Percentiles rank a stretch among this genome's conserved stretches.
phyloP scores from a whole-genome alignment of 2,888 invertebrate species.

The Thymelicus sylvestris region DNA sequence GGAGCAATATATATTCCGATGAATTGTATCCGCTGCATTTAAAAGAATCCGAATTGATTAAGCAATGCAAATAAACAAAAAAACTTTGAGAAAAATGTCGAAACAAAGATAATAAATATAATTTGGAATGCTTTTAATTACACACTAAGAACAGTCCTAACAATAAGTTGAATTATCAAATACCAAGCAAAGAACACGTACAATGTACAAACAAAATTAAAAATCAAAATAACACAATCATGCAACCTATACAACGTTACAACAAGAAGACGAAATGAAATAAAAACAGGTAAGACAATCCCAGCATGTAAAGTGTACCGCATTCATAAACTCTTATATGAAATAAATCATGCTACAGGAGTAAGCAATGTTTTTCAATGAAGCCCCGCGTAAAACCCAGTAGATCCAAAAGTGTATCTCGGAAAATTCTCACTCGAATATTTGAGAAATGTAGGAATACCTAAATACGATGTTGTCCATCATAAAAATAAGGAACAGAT shows the following conservation, averaged over 20 bases:
- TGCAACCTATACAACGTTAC: background rate
- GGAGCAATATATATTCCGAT: too few relatives aligned
- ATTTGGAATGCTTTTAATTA: too few relatives aligned
- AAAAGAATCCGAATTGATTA: too few relatives aligned
- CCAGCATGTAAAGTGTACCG: constrained; percentile 8
- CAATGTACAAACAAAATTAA: background rate
- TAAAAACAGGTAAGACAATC: constrained; percentile 13
- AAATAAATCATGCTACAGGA: constrained; percentile 24
- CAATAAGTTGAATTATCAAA: background rate
- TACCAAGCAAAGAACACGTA: background rate
- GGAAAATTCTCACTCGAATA: constrained; percentile 31
- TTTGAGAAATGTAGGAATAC: constrained; percentile 18
- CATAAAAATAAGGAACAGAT: constrained; percentile 30
- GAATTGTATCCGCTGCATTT: too few relatives aligned
- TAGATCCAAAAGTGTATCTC: constrained; percentile 32
- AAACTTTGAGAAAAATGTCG: too few relatives aligned
- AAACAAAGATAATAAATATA: too few relatives aligned
- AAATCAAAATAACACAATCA: background rate
- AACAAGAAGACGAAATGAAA: background rate
- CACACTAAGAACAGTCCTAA: too few relatives aligned
- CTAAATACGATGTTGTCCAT: constrained; percentile 16
- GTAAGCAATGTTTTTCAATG: constrained; percentile 35
- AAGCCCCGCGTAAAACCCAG: constrained; percentile 23
- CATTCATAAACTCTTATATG: constrained; percentile 30
- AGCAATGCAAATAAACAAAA: too few relatives aligned